A percentile compares a stretch with the other conserved stretches of the same genome.
phyloP scores from a whole-genome alignment of 2,113 vertebrate species.

The Lycaon pictus region DNA sequence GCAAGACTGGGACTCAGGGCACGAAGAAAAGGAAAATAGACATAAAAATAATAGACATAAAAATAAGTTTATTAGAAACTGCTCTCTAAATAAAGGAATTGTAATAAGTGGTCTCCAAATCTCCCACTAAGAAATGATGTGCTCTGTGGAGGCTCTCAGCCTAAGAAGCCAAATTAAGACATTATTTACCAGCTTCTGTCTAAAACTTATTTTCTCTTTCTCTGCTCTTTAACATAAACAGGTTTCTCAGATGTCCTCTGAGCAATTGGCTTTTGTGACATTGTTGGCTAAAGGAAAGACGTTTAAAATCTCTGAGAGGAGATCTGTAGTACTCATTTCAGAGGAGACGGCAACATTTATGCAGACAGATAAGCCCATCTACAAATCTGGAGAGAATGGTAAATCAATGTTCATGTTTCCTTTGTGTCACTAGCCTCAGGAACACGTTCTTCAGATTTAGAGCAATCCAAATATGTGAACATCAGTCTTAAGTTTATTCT shows the following conservation, averaged over 20 bases:
- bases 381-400: conserved; percentile 76
- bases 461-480: background rate
- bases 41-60: background rate
- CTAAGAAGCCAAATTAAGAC: background rate
- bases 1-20: background rate
- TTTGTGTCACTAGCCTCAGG: background rate
- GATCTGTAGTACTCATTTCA: conserved; percentile 64
- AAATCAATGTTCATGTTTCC: background rate
- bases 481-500: background rate
- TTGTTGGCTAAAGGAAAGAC: conserved; percentile 60
- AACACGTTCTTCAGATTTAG: background rate
- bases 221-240: background rate
- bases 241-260: conserved; percentile 59
- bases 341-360: conserved; percentile 64
- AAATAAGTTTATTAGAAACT: background rate
- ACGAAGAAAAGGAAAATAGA: background rate
- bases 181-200: background rate
- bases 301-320: conserved; percentile 65
- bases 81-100: background rate
- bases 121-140: background rate
- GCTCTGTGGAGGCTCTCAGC: background rate
- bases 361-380: conserved; percentile 76
- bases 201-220: background rate
- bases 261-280: conserved; percentile 74
- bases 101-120: background rate